phyloP scores from a whole-genome alignment of 2,888 invertebrate genomes.

The Myopa tessellatipennis region DNA sequence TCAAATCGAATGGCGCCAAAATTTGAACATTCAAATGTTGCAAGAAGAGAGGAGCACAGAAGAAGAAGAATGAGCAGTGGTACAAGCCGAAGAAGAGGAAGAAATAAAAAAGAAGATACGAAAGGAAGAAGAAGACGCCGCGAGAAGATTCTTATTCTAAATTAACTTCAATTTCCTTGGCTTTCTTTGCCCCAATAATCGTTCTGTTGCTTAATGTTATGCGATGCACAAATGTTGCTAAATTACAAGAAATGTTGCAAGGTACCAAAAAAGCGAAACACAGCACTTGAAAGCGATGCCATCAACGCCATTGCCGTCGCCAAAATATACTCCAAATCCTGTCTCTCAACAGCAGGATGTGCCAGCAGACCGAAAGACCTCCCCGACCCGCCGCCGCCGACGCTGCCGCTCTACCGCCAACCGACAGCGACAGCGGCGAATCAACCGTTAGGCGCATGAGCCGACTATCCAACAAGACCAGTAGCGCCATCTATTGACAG shows the following conservation, averaged over 20 bases:
- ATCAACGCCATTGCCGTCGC: neutral
- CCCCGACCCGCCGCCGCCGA: neutral
- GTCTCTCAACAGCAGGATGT: neutral
- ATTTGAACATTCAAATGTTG: neutral
- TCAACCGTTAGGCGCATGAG: slow-evolving; percentile 26
- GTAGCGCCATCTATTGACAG: slow-evolving; percentile 65
- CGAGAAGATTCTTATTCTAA: too few relatives aligned
- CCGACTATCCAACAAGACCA: slow-evolving; percentile 13
- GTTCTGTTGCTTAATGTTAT: neutral
- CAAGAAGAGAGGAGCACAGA: neutral
- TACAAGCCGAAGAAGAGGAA: too few relatives aligned
- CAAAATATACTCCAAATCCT: neutral
- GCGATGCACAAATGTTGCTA: neutral
- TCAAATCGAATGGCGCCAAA: neutral
- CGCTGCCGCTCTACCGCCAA: neutral
- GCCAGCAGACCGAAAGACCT: neutral
- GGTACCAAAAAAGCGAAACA: neutral
- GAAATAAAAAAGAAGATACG: too few relatives aligned
- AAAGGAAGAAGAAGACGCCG: too few relatives aligned
- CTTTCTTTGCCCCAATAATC: too few relatives aligned
- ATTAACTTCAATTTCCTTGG: too few relatives aligned
- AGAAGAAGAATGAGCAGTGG: too few relatives aligned
- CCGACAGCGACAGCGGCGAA: neutral
- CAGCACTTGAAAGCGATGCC: neutral
- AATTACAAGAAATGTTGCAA: neutral